phyloP scores from a whole-genome alignment of 2,113 vertebrate genomes.

The Sus scrofa region DNA sequence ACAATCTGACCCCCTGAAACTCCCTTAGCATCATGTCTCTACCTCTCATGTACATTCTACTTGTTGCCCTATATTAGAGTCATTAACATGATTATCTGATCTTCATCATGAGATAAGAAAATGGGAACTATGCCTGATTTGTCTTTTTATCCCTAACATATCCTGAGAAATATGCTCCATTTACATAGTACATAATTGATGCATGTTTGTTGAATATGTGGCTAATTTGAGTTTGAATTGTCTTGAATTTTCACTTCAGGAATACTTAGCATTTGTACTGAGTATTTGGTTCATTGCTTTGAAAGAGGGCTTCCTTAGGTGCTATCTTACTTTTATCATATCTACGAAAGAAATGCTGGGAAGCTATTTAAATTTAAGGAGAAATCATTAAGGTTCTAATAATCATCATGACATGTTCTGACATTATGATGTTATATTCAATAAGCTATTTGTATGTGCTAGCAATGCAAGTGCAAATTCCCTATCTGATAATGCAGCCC shows the following conservation, averaged over 20 bases:
- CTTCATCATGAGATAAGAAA: slow-evolving; percentile 13
- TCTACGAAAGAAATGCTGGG: neutral
- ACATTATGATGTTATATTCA: neutral
- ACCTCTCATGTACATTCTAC: neutral
- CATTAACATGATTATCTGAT: neutral
- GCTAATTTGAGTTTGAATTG: slow-evolving; percentile 3
- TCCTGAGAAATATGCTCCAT: neutral
- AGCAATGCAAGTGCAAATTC: neutral
- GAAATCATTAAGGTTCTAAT: neutral
- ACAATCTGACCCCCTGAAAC: neutral
- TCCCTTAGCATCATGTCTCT: neutral
- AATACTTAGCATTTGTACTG: neutral
- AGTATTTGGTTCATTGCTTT: neutral
- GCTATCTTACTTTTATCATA: neutral
- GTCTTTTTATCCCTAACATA: neutral
- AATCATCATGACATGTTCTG: neutral
- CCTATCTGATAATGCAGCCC: neutral
- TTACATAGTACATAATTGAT: neutral
- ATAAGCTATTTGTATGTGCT: neutral
- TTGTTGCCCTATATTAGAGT: neutral
- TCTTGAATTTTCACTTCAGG: neutral
- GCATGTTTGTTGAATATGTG: neutral
- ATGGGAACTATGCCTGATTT: neutral
- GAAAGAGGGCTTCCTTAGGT: neutral
- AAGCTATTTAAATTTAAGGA: slow-evolving; percentile 44